Evolutionary conservation across 1,140 invertebrate species (phyloP).

Genomic region (Drosophila kanapiae): DNA sequence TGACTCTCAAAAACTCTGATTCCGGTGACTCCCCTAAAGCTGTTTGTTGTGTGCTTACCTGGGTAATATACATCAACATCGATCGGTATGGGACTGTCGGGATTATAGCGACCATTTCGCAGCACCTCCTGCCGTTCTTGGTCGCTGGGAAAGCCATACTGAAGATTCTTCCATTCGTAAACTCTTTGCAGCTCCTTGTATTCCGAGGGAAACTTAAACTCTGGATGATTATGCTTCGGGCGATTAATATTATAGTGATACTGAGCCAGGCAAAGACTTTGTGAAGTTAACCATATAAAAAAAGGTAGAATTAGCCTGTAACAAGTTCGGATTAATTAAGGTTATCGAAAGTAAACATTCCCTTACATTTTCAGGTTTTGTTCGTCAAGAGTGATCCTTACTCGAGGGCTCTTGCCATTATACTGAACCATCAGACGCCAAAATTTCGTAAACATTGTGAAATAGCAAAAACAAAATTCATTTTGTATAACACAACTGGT

Average conservation of each 20-base stretch:
- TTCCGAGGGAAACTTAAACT: conserved; percentile 8
- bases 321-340: neutral
- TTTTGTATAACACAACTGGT: conserved; percentile 44
- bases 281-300: neutral
- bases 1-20: neutral
- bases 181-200: conserved; percentile 40
- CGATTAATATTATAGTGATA: conserved; percentile 19
- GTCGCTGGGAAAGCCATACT: conserved; percentile 62
- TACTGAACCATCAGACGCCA: conserved; percentile 27
- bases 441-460: conserved; percentile 16
- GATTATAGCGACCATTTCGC: conserved; percentile 54
- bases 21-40: neutral
- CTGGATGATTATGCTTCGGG: neutral
- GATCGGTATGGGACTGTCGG: conserved; percentile 62
- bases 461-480: conserved; percentile 30
- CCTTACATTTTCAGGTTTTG: conserved; percentile 39
- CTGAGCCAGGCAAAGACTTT: conserved; percentile 10
- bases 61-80: conserved; percentile 67
- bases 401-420: conserved; percentile 37
- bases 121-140: conserved; percentile 35
- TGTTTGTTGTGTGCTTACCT: conserved; percentile 38
- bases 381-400: conserved; percentile 36
- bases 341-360: neutral
- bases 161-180: conserved; percentile 59
- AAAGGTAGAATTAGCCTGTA: conserved; percentile 15